Conservation (phyloP, 1,140 invertebrate genomes). For the Neoseiulus cucumeris region DNA sequence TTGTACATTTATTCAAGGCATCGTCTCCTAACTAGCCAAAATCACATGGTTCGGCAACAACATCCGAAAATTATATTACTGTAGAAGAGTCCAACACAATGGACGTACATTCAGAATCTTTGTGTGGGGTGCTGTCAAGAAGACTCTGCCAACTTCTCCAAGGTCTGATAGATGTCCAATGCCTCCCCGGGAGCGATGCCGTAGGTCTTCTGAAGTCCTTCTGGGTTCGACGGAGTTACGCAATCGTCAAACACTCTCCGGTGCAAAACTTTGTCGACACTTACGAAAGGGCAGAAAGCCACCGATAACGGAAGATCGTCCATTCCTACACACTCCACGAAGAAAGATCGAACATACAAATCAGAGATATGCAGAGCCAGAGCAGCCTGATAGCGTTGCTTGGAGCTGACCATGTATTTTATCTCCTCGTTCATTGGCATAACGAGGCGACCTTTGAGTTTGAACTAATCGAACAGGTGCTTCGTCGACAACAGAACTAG, state of each 20-base stretch:
- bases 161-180: constrained; percentile 24
- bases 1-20: too few relatives aligned
- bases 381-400: constrained; percentile 62
- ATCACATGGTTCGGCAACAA: too few relatives aligned
- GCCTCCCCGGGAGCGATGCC: constrained; percentile 55
- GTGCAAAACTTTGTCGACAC: constrained; percentile 79
- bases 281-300: constrained; percentile 87
- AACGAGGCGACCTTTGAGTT: constrained; percentile 59
- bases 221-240: constrained; percentile 77
- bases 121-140: too few relatives aligned
- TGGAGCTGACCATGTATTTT: constrained; percentile 60
- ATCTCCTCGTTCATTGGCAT: constrained; percentile 97
- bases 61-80: too few relatives aligned
- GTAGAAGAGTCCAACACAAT: too few relatives aligned
- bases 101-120: too few relatives aligned
- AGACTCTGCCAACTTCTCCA: constrained; percentile 16
- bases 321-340: constrained; percentile 59
- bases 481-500: constrained; percentile 87
- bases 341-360: constrained; percentile 71
- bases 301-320: constrained; percentile 65
- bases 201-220: constrained; percentile 67
- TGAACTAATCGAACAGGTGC: constrained; percentile 51
- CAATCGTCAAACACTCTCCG: constrained; percentile 75
- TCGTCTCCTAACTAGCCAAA: too few relatives aligned
- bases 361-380: constrained; percentile 87